Conservation (phyloP, 2,797 vertebrate species). For the Sebastes paucispinis region DNA sequence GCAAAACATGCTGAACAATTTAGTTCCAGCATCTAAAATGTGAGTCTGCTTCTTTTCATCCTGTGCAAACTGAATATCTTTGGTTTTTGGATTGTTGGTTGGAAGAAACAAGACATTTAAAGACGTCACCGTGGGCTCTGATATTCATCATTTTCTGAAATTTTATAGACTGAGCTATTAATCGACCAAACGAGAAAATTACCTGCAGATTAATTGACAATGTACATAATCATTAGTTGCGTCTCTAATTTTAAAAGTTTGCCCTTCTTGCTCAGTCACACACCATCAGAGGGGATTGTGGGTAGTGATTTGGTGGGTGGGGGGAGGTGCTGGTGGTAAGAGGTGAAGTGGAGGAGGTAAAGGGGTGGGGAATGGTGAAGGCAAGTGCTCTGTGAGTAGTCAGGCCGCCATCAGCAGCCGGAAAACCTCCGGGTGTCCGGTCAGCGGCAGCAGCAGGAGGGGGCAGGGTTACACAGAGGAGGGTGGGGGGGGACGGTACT, state of each 20-base stretch:
- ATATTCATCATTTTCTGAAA: not conserved
- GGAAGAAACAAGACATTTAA: not conserved
- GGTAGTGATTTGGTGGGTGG: slow-evolving; percentile 57
- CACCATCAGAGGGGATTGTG: slow-evolving; percentile 43
- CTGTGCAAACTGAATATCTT: not conserved
- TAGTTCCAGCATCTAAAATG: not conserved
- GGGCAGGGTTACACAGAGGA: slow-evolving; percentile 59
- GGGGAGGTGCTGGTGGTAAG: slow-evolving; percentile 46
- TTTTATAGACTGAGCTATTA: not conserved
- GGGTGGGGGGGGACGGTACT: slow-evolving; percentile 82
- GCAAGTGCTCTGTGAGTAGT: slow-evolving; percentile 79
- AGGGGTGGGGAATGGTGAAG: slow-evolving; percentile 53
- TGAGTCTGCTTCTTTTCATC: not conserved
- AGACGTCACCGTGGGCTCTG: not conserved
- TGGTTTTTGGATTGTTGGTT: not conserved
- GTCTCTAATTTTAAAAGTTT: not conserved
- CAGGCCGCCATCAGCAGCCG: slow-evolving; percentile 61
- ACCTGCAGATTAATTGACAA: not conserved
- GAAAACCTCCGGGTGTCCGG: slow-evolving; percentile 40
- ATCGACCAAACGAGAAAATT: rapidly evolving
- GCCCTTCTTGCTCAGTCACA: slow-evolving; percentile 28
- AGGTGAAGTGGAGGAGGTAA: slow-evolving; percentile 55
- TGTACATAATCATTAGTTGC: not conserved
- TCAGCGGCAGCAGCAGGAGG: slow-evolving; percentile 58
- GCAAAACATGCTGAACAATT: not conserved